Evolutionary conservation across 2,113 vertebrate species (phyloP).

Genomic region (Sphyrna mokarran): DNA sequence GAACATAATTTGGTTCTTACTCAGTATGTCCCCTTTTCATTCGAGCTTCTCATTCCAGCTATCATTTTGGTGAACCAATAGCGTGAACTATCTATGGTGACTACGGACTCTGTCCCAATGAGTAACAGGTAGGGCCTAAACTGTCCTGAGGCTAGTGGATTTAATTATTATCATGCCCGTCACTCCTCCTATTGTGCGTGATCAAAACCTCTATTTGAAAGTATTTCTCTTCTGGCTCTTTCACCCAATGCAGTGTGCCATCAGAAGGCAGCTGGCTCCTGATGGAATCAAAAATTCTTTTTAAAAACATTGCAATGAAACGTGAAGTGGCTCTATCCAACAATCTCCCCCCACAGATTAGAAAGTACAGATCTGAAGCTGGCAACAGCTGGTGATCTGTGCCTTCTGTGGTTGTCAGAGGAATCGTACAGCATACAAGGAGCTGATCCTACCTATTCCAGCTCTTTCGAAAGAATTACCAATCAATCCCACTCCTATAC

Average conservation of each 20-base stretch:
- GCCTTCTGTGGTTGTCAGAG: background rate
- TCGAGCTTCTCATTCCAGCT: too few species aligned
- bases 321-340: background rate
- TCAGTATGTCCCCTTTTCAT: background rate
- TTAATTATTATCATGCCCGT: too few species aligned
- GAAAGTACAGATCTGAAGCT: background rate
- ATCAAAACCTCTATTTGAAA: background rate
- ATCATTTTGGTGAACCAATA: too few species aligned
- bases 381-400: background rate
- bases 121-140: background rate
- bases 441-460: background rate
- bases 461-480: background rate
- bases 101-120: background rate
- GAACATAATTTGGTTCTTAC: too few species aligned
- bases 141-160: too few species aligned
- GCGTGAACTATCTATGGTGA: background rate
- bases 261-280: background rate
- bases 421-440: background rate
- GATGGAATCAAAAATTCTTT: background rate
- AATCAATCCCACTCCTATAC: background rate
- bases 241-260: background rate
- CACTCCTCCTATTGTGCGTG: too few species aligned
- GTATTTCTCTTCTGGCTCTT: background rate
- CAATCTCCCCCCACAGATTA: background rate
- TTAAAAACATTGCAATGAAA: slow-evolving; percentile 1